phyloP scores from a whole-genome alignment of 2,797 vertebrate genomes.

The Muscicapa comitata region DNA sequence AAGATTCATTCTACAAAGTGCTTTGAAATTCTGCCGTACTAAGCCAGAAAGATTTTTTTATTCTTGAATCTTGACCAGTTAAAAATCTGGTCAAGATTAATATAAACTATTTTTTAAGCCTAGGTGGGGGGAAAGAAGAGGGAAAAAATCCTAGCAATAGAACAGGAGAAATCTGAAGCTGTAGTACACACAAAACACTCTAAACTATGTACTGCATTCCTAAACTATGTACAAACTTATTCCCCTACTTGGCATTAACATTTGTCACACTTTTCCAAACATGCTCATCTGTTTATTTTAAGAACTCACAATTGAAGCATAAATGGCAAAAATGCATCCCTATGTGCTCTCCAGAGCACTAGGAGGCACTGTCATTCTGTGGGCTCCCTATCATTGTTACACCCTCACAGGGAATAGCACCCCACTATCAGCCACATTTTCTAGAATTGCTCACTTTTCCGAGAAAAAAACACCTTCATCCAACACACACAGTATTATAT shows the following conservation, averaged over 20 bases:
- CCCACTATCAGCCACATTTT: neutral
- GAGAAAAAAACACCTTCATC: neutral
- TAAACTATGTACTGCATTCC: neutral
- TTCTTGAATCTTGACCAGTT: neutral
- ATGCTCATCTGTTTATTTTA: slow-evolving; percentile 9
- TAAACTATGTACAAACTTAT: neutral
- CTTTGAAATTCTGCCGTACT: slow-evolving; percentile 5
- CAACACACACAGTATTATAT: neutral
- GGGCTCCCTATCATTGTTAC: neutral
- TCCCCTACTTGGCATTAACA: neutral
- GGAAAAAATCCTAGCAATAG: neutral
- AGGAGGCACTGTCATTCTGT: slow-evolving; percentile 49
- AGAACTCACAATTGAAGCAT: neutral
- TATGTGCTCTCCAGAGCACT: neutral
- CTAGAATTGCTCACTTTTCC: neutral
- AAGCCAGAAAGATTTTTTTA: neutral
- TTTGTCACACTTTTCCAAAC: neutral
- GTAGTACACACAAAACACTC: neutral
- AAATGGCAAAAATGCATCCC: neutral
- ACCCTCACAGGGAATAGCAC: neutral
- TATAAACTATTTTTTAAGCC: neutral
- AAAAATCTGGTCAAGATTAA: neutral
- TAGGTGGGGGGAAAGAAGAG: rapidly evolving
- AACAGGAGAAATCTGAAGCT: neutral
- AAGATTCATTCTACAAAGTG: neutral